A percentile compares a stretch with the other conserved stretches of the same genome.
Conservation (phyloP, 1,140 invertebrate species). For the Ips typographus region DNA sequence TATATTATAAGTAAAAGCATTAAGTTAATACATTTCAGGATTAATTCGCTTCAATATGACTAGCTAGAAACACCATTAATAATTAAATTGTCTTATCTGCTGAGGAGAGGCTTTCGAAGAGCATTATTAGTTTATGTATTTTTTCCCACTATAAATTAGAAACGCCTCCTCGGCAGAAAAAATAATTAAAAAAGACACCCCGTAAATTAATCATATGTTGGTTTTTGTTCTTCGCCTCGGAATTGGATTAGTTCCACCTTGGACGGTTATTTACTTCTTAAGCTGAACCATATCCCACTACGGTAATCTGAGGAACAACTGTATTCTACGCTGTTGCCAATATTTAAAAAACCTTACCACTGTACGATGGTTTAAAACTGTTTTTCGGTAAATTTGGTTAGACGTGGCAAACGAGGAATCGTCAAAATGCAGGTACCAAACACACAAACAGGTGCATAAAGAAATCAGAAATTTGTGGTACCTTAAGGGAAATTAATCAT, state of each 20-base stretch:
- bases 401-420: too few species aligned
- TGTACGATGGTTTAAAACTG: too few species aligned
- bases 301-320: background rate
- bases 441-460: too few species aligned
- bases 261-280: constrained; percentile 13
- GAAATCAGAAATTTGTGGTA: too few species aligned
- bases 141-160: constrained; percentile 25
- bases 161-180: constrained; percentile 19
- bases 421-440: too few species aligned
- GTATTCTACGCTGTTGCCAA: constrained; percentile 2
- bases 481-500: too few species aligned
- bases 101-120: background rate
- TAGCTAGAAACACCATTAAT: background rate
- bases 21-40: too few species aligned
- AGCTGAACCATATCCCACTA: background rate
- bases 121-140: constrained; percentile 21
- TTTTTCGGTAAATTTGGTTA: too few species aligned
- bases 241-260: constrained; percentile 27
- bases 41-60: background rate
- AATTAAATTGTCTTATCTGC: constrained; percentile 16
- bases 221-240: constrained; percentile 16
- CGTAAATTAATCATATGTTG: constrained; percentile 28
- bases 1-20: too few species aligned
- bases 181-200: constrained; percentile 31
- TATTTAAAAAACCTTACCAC: background rate